Evolutionary conservation across 2,888 invertebrate genomes (phyloP).

Genomic region (Myopa testacea): DNA sequence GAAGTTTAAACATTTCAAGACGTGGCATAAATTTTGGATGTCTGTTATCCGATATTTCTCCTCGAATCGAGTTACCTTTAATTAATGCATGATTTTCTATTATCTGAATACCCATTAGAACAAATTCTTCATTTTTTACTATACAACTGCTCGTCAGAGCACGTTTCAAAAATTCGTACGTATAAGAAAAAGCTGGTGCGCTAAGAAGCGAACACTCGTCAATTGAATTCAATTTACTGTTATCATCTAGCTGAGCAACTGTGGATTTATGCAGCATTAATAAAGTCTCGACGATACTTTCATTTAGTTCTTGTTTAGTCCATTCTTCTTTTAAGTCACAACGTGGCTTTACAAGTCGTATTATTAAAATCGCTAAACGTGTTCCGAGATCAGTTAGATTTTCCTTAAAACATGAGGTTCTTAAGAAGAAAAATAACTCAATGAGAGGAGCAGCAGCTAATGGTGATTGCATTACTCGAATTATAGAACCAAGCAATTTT

Average conservation of each 20-base stretch:
- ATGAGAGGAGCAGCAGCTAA: conserved; percentile 79
- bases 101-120: conserved; percentile 75
- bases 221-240: conserved; percentile 51
- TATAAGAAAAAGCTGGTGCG: conserved; percentile 85
- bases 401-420: conserved; percentile 71
- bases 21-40: conserved; percentile 85
- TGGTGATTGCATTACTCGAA: conserved; percentile 76
- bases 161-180: conserved; percentile 81
- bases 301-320: conserved; percentile 77
- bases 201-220: conserved; percentile 53
- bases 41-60: conserved; percentile 71
- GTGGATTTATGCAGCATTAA: conserved; percentile 70
- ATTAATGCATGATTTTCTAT: conserved; percentile 80
- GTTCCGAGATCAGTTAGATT: conserved; percentile 70
- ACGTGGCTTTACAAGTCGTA: conserved; percentile 81
- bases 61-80: conserved; percentile 67
- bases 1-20: conserved; percentile 82
- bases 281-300: conserved; percentile 76
- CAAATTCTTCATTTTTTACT: conserved; percentile 71
- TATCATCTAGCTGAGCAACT: conserved; percentile 53
- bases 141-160: conserved; percentile 70
- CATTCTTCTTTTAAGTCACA: conserved; percentile 84
- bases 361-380: conserved; percentile 77
- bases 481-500: conserved; percentile 58
- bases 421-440: conserved; percentile 74